Evolutionary conservation across 1,140 invertebrate species (phyloP), one percentile per base, ranked within the genome.

Genomic region (Drosophila sp.): DNA sequence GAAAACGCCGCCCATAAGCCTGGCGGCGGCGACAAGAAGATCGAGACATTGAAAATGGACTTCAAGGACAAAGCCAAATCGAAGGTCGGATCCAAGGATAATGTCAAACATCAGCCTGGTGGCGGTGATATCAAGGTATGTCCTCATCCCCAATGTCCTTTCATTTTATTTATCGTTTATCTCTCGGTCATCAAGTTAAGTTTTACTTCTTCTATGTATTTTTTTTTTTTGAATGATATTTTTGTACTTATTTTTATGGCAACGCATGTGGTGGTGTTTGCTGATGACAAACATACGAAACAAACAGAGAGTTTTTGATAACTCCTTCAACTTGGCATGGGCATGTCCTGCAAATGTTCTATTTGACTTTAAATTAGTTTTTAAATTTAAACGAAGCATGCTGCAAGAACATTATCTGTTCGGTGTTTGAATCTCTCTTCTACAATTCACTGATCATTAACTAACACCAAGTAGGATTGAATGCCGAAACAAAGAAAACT

Each of bases 1-100:
- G 97, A 98, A n/a, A 99, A 99, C 91, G 94, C 97, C n/a, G 94
- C 95, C 3, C 96, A 99, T 92, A 98, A 96, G 90, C 97, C 98
- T 1, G 97, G 97, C 38, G 98, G 98, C 32, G 98, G 97, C 30
- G 96, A 97, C 78, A 97, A 97, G 92, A 98, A 98, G 93, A 97
- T 98, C 54, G 96, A 97, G 92, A 95, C 95, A 0, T 94, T 97
- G 4, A 98, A 98, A 92, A 93, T 98, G 68, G 96, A 97, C 79
- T 98, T 98, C 93, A 97, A 97, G 87, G 96, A 97, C 54, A 97
- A 97, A 92, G 97, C 97, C 7, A 97, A 97, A 91, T 94, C 97
- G n/a, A 98, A 97, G 94, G 95, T 98, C 66, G 97, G 97, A 50
- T 99, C 98, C 25, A 96, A 98, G 82, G 97, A 97, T 41, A 99